These are phyloP conservation scores for Drosophila arawakana DNA, from an alignment of 1,140 invertebrate species.

Conservation along the genomic window DNA sequence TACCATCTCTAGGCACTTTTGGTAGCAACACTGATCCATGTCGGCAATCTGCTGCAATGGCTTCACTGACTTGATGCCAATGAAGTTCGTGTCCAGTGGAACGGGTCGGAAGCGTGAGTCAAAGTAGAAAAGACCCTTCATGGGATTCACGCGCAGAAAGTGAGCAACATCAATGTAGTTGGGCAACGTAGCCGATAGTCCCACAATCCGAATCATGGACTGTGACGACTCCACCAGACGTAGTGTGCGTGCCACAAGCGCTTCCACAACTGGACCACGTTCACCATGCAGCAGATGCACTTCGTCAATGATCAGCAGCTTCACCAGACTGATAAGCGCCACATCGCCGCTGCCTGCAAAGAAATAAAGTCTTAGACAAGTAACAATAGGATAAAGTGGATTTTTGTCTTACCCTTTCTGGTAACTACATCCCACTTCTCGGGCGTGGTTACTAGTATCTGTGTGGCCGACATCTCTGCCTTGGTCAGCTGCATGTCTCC, in stretches of 20 bases:
- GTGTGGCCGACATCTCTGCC: constrained; percentile 96
- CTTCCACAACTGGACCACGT: constrained; percentile 98
- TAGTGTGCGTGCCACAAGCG: constrained; percentile 97
- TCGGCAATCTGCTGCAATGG: constrained; percentile 91
- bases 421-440: constrained; percentile 99
- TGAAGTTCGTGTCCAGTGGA: constrained; percentile 96
- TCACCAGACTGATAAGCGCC: constrained; percentile 95
- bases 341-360: constrained; percentile 90
- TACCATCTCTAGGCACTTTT: constrained; percentile 95
- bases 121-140: constrained; percentile 98
- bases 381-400: not conserved
- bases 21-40: constrained; percentile 97
- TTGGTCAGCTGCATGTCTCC: constrained; percentile 99
- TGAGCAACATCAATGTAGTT: constrained; percentile 98
- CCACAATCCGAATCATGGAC: constrained; percentile 99
- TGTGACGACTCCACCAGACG: constrained; percentile 97
- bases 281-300: constrained; percentile 99
- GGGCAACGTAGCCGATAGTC: constrained; percentile 98
- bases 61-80: constrained; percentile 94
- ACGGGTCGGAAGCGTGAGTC: constrained; percentile 98
- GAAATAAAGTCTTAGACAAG: not conserved
- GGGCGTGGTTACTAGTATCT: constrained; percentile 99
- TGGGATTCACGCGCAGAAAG: constrained; percentile 97
- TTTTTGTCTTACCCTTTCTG: constrained; percentile 89
- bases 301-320: constrained; percentile 98